Percentiles rank a stretch among this genome's conserved stretches.
phyloP scores from a whole-genome alignment of 2,888 invertebrate genomes.

The Disparrhopalites patrizii region DNA sequence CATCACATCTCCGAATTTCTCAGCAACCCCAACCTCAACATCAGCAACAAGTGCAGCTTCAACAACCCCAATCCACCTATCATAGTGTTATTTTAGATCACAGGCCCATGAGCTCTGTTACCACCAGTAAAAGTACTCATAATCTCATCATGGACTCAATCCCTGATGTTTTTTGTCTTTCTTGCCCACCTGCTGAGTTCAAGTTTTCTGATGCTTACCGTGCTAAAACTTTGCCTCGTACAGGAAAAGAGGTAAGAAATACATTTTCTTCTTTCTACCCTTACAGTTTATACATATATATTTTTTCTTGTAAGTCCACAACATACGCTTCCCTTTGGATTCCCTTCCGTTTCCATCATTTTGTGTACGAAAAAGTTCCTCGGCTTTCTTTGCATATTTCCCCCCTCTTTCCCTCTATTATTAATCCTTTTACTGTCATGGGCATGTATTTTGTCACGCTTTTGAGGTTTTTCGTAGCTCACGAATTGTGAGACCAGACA shows the following conservation, averaged over 20 bases:
- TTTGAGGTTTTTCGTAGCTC: too few relatives aligned
- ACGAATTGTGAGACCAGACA: too few relatives aligned
- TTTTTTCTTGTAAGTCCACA: not conserved
- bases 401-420: not conserved
- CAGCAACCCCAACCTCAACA: slow-evolving; percentile 2
- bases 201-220: slow-evolving; percentile 49
- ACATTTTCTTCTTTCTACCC: too few relatives aligned
- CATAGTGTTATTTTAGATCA: not conserved
- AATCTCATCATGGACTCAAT: slow-evolving; percentile 46
- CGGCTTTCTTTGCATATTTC: not conserved
- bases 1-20: not conserved
- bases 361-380: too few relatives aligned
- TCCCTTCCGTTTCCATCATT: not conserved
- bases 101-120: slow-evolving; percentile 17
- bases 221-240: slow-evolving; percentile 49
- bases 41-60: slow-evolving; percentile 15
- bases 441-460: not conserved
- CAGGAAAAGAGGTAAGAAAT: slow-evolving; percentile 49
- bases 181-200: slow-evolving; percentile 48
- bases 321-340: not conserved
- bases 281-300: not conserved
- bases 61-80: slow-evolving; percentile 11
- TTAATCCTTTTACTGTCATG: not conserved
- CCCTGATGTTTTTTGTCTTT: slow-evolving; percentile 49
- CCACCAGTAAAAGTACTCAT: slow-evolving; percentile 47